These are phyloP conservation scores for Cheilinus undulatus DNA, from an alignment of 2,113 vertebrate species.

Conservation along the genomic window DNA sequence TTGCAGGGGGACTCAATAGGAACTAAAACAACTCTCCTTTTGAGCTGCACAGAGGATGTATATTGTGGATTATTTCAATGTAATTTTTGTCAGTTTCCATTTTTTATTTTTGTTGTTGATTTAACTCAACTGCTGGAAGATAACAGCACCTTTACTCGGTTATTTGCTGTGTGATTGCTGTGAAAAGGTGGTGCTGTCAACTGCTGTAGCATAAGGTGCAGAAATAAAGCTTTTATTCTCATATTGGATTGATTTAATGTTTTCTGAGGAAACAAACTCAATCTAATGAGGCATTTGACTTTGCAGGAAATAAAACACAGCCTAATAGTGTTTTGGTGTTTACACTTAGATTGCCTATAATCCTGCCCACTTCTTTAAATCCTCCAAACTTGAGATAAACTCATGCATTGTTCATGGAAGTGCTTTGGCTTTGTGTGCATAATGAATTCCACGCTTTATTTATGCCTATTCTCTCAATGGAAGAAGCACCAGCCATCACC, in stretches of 20 bases:
- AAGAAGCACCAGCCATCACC: slow-evolving; percentile 71
- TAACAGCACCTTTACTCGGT: neutral
- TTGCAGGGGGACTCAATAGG: neutral
- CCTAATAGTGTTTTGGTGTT: slow-evolving; percentile 56
- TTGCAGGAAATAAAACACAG: slow-evolving; percentile 35
- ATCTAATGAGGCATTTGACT: slow-evolving; percentile 51
- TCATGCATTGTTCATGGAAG: slow-evolving; percentile 69
- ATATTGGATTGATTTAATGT: slow-evolving; percentile 13
- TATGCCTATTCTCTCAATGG: slow-evolving; percentile 51
- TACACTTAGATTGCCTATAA: slow-evolving; percentile 55
- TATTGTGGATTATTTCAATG: neutral
- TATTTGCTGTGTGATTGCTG: neutral
- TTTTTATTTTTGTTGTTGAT: neutral
- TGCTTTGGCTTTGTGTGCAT: slow-evolving; percentile 65
- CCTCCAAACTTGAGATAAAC: slow-evolving; percentile 65
- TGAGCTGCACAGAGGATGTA: neutral
- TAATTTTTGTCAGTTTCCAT: neutral
- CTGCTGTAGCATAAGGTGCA: slow-evolving; percentile 17
- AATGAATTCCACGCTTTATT: slow-evolving; percentile 61
- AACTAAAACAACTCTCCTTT: neutral
- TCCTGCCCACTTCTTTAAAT: slow-evolving; percentile 58
- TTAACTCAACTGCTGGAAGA: neutral
- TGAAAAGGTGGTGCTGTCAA: slow-evolving; percentile 5
- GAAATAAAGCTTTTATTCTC: slow-evolving; percentile 28
- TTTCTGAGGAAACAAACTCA: slow-evolving; percentile 34